Evolutionary conservation across 2,797 vertebrate species (phyloP), one percentile per base, ranked within the genome.

Genomic region (Cynodonichthys magdalenae): DNA sequence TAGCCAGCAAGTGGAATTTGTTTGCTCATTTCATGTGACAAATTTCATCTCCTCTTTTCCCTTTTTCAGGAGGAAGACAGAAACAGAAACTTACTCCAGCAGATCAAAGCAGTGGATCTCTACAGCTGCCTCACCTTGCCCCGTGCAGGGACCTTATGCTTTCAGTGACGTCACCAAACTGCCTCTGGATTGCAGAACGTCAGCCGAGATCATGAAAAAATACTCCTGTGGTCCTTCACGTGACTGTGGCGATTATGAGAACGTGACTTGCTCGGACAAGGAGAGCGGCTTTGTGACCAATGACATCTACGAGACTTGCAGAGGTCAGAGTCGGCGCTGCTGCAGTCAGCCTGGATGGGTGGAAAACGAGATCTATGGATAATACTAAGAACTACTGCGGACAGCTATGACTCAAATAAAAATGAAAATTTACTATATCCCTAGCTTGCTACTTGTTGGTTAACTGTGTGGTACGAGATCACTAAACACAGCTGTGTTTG

Each of bases 241-340:
- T 1, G 80, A 84, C 24, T 90, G 90, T 28, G 89, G 90, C 17
- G 94, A 95, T 44, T 95, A 95, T 15, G 92, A 93, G 70, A 94
- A 94, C 3, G 78, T 93, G 39, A 82, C 86, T 1, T 84, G 82
- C 69, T 83, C 83, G 0, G 62, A 87, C 24, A 90, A 89, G 0
- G 92, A 91, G 70, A 96, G 93, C 0, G 95, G 95, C 62, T 99
- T 98, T 70, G 95, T 99, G 66, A 96, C 93, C 74, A 99, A 98
- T 18, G 96, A 97, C 78, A 95, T 98, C 60, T 99, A 98, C 10
- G 96, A 97, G 85, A 92, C 92, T 66, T 96, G 94, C 53, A 88
- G 49, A 66, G 65, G 80, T 72, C 88, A 31, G 15, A 79, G 79
- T 18, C 90, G 84, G 31, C 92, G 71, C 61, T 86, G 82, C 87